Base-by-base conservation (phyloP, 2,888 invertebrate genomes). In the Platerodrilus igneus region DNA sequence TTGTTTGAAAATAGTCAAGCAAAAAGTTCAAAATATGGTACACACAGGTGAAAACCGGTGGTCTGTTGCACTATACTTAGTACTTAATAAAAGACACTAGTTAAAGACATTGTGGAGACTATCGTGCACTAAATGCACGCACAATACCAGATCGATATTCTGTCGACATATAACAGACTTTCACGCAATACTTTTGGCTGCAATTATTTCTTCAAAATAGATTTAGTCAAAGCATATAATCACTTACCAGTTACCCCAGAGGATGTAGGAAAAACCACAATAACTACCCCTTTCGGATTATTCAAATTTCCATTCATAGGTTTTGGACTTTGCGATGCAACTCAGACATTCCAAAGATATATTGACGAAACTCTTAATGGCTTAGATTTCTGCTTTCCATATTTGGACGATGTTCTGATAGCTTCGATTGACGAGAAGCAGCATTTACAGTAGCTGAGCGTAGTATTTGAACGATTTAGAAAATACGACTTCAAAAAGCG, bases 61-160 rank as follows among this genome's bases (percentile, higher is more conserved):
- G n/a, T n/a, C n/a, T n/a, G n/a, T n/a, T n/a, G n/a, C n/a, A n/a
- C n/a, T n/a, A n/a, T n/a, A n/a, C n/a, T n/a, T n/a, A n/a, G n/a
- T n/a, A n/a, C n/a, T n/a, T n/a, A n/a, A n/a, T n/a, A n/a, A n/a
- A n/a, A n/a, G n/a, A n/a, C n/a, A n/a, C n/a, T n/a, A n/a, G n/a
- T n/a, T n/a, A n/a, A n/a, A n/a, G n/a, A n/a, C n/a, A n/a, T n/a
- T n/a, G n/a, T n/a, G 55, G 62, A 0, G 62, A 66, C 17, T 66
- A 62, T 37, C 35, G 65, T 0, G 14, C 8, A 1, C 42, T 65
- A 0, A 66, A 64, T 33, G 55, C 52, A 1, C 47, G 64, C 60
- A 60, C 72, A 70, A 58, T 73, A 70, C 60, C 64, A 60, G 48
- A 65, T 62, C 3, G 68, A 70, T 39, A 69, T 70, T 62, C 63